Base-by-base conservation (phyloP, 1,140 invertebrate species). In the Oreohelix idahoensis region DNA sequence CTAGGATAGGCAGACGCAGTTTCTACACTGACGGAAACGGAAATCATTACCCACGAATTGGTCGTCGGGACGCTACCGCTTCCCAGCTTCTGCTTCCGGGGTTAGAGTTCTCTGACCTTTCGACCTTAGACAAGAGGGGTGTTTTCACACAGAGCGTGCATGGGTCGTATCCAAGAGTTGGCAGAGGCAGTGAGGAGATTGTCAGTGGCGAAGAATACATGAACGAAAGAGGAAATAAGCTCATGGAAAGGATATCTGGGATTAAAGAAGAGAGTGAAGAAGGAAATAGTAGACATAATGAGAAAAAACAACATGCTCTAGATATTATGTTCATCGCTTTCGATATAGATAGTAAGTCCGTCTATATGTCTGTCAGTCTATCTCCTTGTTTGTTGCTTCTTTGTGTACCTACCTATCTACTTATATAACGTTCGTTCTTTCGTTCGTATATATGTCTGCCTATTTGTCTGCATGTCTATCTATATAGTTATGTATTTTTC, bases 11-110 rank as follows among this genome's bases (percentile, higher is more conserved):
- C 36, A 53, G 84, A 36, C 81, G 84, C 10, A 79, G 76, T 35
- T 83, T 85, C 71, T 85, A 79, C 73, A 85, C 84, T 0, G 42
- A 32, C 66, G 81, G 77, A 36, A 39, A 66, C 11, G 71, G 39
- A 32, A 75, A 71, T 45, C 63, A 35, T 32, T 83, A 83, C 49
- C 84, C 84, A 23, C 32, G 84, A 39, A 83, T 85, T 36, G 84
- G 84, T 11, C 51, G 84, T 11, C 73, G 69, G 36, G 42, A 45
- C 11, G 35, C 49, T 20, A 10, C 35, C 42, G 23, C 39, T 35
- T 49, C 29, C n/a, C 71, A 82, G 23, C 23, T 51, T 15, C 38
- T 42, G 45, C 35, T 45, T 45, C 39, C 74, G 20, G 74, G 74
- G 29, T 29, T 81, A 73, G 29, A 51, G 29, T 38, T 32, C 32